These are phyloP conservation scores for Cantharis flavilabris DNA, from an alignment of 2,888 invertebrate genomes.

Conservation along the genomic window DNA sequence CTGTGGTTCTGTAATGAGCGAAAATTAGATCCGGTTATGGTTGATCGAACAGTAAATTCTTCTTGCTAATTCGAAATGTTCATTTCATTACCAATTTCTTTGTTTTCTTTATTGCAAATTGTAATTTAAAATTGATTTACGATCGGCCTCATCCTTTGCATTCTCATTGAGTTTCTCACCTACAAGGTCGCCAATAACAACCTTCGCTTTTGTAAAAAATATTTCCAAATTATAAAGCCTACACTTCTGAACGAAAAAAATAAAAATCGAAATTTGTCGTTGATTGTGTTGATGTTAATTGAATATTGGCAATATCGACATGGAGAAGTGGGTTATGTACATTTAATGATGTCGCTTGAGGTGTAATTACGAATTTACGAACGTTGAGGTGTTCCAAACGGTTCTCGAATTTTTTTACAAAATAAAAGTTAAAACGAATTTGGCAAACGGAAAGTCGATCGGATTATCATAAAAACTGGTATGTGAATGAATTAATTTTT, in stretches of 20 bases:
- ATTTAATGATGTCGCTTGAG: background rate
- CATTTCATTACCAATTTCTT: background rate
- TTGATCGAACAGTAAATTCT: background rate
- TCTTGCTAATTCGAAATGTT: background rate
- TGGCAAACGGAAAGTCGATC: background rate
- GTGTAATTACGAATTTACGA: background rate
- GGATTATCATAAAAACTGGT: background rate
- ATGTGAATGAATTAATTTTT: background rate
- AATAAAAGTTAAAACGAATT: background rate
- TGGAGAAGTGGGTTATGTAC: background rate
- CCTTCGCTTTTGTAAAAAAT: background rate
- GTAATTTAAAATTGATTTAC: background rate
- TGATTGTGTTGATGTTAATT: background rate
- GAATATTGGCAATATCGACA: background rate
- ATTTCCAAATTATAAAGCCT: background rate
- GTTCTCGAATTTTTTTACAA: background rate
- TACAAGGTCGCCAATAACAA: background rate
- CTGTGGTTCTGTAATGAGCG: background rate
- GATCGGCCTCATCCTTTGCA: background rate
- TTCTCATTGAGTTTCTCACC: background rate
- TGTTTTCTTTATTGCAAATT: background rate
- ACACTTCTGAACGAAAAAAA: background rate
- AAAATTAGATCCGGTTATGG: background rate
- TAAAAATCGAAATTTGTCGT: background rate
- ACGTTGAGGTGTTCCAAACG: background rate